These are phyloP conservation scores for Elephantulus edwardii DNA, from an alignment of 2,113 vertebrate genomes.

Conservation along the genomic window DNA sequence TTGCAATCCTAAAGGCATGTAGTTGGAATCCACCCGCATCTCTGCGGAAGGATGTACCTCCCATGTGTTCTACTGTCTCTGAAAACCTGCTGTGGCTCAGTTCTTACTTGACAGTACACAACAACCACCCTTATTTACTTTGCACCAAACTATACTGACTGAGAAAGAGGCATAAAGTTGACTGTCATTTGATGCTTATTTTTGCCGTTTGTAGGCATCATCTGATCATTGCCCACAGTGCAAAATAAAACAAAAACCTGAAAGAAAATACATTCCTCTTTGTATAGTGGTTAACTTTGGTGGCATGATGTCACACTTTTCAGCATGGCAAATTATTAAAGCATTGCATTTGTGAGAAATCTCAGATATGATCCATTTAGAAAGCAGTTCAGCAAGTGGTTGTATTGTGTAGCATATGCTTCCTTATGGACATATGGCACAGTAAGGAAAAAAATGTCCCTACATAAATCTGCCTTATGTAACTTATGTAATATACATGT, in stretches of 20 bases:
- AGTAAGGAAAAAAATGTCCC: conserved; percentile 23
- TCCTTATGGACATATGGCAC: too few species aligned
- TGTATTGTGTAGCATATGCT: not conserved
- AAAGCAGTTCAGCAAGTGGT: conserved; percentile 4
- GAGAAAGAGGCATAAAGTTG: not conserved
- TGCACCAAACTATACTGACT: not conserved
- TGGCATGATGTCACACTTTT: not conserved
- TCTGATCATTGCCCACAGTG: not conserved
- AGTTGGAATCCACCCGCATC: too few species aligned
- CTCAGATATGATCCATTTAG: conserved; percentile 31
- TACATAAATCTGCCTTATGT: conserved; percentile 30
- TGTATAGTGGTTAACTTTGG: not conserved
- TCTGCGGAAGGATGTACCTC: too few species aligned
- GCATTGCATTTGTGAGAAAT: conserved; percentile 20
- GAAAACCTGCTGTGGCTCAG: too few species aligned
- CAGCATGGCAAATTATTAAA: not conserved
- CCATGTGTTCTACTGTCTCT: too few species aligned
- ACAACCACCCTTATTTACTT: not conserved
- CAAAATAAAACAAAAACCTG: not conserved
- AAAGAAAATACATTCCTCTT: conserved; percentile 15
- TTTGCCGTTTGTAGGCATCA: not conserved
- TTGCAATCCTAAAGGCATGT: too few species aligned
- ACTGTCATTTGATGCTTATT: not conserved
- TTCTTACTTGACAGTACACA: too few species aligned
- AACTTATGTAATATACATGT: conserved; percentile 7